phyloP scores from a whole-genome alignment of 2,888 invertebrate species.

The Eupithecia inturbata region DNA sequence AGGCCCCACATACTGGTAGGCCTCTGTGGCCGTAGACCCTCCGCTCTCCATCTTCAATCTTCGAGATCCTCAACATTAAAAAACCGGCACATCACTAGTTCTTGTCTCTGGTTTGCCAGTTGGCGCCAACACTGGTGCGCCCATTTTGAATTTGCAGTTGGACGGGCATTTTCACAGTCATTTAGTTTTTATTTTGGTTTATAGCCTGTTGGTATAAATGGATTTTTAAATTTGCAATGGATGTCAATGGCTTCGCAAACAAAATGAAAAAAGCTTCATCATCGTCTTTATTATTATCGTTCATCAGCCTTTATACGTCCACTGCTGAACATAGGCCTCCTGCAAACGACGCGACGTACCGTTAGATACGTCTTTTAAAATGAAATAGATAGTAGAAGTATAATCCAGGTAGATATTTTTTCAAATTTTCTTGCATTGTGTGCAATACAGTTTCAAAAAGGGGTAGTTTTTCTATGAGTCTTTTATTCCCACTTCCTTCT shows the following conservation, averaged over 20 bases:
- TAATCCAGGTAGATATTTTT: not conserved
- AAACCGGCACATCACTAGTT: constrained; percentile 48
- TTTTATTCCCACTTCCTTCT: not conserved
- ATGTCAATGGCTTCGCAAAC: constrained; percentile 21
- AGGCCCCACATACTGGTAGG: constrained; percentile 98
- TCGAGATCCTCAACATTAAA: constrained; percentile 50
- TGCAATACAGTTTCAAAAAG: not conserved
- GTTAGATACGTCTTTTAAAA: too few species aligned
- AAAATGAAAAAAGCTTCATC: not conserved
- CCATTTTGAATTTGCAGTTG: constrained; percentile 40
- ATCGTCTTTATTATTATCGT: too few species aligned
- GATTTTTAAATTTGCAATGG: constrained; percentile 31
- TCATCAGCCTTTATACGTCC: too few species aligned
- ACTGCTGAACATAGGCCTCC: too few species aligned
- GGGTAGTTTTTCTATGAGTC: not conserved
- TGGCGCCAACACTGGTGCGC: constrained; percentile 33
- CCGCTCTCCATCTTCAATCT: constrained; percentile 73
- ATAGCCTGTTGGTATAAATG: constrained; percentile 6
- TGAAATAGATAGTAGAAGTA: too few species aligned
- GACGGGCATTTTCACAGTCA: constrained; percentile 41
- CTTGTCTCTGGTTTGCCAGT: constrained; percentile 22
- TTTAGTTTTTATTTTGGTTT: constrained; percentile 4
- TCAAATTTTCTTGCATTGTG: not conserved
- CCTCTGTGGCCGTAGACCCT: constrained; percentile 73
- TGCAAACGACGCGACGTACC: too few species aligned